Conservation (phyloP, 2,888 invertebrate species). For the Ptychoptera contaminata region DNA sequence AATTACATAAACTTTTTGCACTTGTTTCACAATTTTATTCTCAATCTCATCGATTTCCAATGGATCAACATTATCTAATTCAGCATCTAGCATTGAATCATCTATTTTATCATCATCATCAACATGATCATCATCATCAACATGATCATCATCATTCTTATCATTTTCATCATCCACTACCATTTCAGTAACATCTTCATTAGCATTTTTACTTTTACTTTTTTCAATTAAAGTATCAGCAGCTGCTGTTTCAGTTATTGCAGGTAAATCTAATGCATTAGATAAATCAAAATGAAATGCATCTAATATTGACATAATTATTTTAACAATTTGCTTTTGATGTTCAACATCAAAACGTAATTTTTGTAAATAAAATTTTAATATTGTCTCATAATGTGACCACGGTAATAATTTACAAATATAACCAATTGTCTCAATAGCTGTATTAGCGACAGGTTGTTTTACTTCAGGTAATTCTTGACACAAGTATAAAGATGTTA, state of each 20-base stretch:
- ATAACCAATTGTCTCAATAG: slow-evolving; percentile 64
- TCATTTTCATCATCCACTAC: slow-evolving; percentile 16
- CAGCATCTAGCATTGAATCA: slow-evolving; percentile 20
- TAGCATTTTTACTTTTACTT: slow-evolving; percentile 12
- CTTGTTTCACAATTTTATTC: slow-evolving; percentile 21
- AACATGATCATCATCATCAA: slow-evolving; percentile 20
- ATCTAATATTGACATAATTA: slow-evolving; percentile 66
- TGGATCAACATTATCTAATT: slow-evolving; percentile 26
- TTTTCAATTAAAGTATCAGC: slow-evolving; percentile 29
- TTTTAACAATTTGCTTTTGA: slow-evolving; percentile 68
- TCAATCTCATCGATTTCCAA: slow-evolving; percentile 22
- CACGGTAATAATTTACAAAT: slow-evolving; percentile 70
- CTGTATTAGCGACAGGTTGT: slow-evolving; percentile 68
- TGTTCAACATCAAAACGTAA: slow-evolving; percentile 54
- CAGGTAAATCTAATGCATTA: slow-evolving; percentile 7
- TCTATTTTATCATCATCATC: slow-evolving; percentile 18
- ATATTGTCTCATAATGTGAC: slow-evolving; percentile 71
- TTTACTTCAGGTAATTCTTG: slow-evolving; percentile 60
- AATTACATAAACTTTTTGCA: slow-evolving; percentile 12
- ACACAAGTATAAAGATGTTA: slow-evolving; percentile 65
- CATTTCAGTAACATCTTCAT: slow-evolving; percentile 8
- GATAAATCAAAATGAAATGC: slow-evolving; percentile 83
- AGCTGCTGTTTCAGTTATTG: slow-evolving; percentile 11
- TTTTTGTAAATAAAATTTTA: slow-evolving; percentile 65
- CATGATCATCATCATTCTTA: slow-evolving; percentile 25